Conservation (phyloP, 2,888 invertebrate species). For the Agrenia bidenticulata region DNA sequence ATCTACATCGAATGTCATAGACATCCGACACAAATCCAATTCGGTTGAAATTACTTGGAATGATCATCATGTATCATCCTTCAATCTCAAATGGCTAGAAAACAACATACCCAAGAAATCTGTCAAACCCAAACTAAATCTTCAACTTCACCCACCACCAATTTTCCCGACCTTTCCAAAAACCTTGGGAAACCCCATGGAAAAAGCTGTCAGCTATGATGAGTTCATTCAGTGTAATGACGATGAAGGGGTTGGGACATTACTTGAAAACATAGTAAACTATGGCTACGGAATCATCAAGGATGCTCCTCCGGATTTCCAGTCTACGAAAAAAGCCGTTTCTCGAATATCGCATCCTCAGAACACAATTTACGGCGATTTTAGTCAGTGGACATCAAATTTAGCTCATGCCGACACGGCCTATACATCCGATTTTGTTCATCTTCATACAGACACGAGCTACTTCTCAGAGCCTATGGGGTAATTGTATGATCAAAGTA, state of each 20-base stretch:
- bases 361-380: slow-evolving; percentile 70
- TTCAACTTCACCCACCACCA: background rate
- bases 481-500: too few relatives aligned
- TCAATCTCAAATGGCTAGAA: slow-evolving; percentile 59
- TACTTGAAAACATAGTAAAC: slow-evolving; percentile 39
- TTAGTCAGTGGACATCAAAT: slow-evolving; percentile 66
- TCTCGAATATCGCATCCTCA: slow-evolving; percentile 66
- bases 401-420: slow-evolving; percentile 70
- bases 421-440: slow-evolving; percentile 68
- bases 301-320: slow-evolving; percentile 60
- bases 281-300: slow-evolving; percentile 47
- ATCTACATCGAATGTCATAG: slow-evolving; percentile 14
- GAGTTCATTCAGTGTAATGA: slow-evolving; percentile 39
- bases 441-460: slow-evolving; percentile 75
- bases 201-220: slow-evolving; percentile 28
- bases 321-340: slow-evolving; percentile 62
- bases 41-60: slow-evolving; percentile 62
- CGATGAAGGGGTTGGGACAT: slow-evolving; percentile 30
- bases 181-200: slow-evolving; percentile 14
- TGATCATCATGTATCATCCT: slow-evolving; percentile 63
- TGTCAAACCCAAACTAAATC: background rate
- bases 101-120: slow-evolving; percentile 49
- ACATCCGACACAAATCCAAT: slow-evolving; percentile 50
- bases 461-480: slow-evolving; percentile 76
- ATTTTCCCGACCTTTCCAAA: background rate